Base-by-base conservation (phyloP, 2,797 vertebrate genomes). In the Carapus acus region DNA sequence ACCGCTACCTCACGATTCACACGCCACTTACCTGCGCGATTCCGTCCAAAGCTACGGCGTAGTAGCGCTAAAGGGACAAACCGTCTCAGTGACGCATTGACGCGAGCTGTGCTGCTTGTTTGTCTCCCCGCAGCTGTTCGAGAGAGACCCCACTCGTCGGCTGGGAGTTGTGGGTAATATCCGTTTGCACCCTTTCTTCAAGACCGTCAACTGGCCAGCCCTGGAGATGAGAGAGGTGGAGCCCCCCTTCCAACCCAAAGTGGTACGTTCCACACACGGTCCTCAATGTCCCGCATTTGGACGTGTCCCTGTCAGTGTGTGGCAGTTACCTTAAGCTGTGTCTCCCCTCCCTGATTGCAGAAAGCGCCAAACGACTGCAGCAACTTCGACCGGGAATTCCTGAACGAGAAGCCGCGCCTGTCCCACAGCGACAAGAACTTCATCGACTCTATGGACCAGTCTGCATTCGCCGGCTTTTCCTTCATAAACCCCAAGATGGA, bases 361-460 rank as follows among this genome's bases (percentile, higher is more conserved):
- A 98, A 94, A 88, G 86, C 93, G 29, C 57, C 90, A 0, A 91
- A 90, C 4, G 96, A 99, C 74, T 97, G 91, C 83, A 96, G 80
- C 85, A 99, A 99, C 88, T 99, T 99, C 6, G 96, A 99, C 81
- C 87, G 92, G 15, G 96, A 98, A 76, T 99, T 99, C 79, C 89
- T 99, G 60, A 94, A 86, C 0, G 96, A 99, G 87, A 99, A 99
- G 79, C 89, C 96, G 0, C 92, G 91, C 23, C 67, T 99, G 23
- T 98, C 96, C 15, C 85, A 90, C 85, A 91, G 92, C 0, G 96
- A 99, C 62, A 99, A 99, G 87, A 92, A 92, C 81, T 88, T 99
- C 75, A 96, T 98, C 0, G 95, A 99, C 67, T 99, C 96, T 74
- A 99, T 99, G 92, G 96, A 99, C 81, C 96, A 96, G 72, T 56